Percentiles rank a stretch among this genome's conserved stretches.
These are phyloP conservation scores for Nephrotoma appendiculata DNA, from an alignment of 2,888 invertebrate genomes.

Conservation along the genomic window DNA sequence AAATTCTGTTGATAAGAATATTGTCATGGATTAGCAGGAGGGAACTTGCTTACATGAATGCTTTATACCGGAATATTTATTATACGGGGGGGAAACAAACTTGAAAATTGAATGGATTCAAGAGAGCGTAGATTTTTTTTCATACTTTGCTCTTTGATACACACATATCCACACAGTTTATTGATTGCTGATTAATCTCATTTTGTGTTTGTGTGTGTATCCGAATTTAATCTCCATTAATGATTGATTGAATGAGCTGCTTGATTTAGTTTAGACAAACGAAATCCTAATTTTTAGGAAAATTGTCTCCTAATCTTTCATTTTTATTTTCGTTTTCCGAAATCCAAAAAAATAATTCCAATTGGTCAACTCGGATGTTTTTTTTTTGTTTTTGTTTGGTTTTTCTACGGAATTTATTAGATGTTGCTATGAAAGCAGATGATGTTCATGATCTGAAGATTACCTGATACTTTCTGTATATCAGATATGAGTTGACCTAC, in stretches of 20 bases:
- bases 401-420: too few relatives aligned
- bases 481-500: too few relatives aligned
- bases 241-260: not conserved
- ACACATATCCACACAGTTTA: not conserved
- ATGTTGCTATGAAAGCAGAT: too few relatives aligned
- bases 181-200: not conserved
- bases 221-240: not conserved
- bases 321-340: not conserved
- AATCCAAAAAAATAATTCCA: not conserved
- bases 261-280: not conserved
- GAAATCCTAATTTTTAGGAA: not conserved
- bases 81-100: not conserved
- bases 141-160: not conserved
- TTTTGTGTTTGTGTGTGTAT: not conserved
- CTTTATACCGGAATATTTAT: not conserved
- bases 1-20: not conserved
- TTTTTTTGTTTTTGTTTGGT: not conserved
- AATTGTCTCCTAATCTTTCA: not conserved
- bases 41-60: not conserved
- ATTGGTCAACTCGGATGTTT: not conserved
- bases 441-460: too few relatives aligned
- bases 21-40: not conserved
- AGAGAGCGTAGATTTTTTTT: not conserved
- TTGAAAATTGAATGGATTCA: not conserved
- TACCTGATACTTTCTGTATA: too few relatives aligned